phyloP scores from a whole-genome alignment of 1,140 invertebrate genomes.

The Drosophila repleta region DNA sequence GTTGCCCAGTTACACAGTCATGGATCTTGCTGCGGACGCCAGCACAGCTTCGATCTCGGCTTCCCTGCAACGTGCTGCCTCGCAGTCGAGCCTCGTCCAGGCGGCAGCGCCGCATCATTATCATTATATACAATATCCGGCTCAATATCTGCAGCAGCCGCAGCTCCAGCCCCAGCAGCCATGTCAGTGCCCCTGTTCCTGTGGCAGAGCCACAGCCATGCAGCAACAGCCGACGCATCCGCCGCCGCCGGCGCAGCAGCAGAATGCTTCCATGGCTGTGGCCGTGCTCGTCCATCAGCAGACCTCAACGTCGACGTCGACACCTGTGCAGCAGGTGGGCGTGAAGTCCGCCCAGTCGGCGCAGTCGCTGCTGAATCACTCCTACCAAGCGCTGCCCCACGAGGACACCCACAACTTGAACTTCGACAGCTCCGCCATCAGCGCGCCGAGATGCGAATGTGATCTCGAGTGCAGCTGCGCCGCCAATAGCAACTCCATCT shows the following conservation, averaged over 20 bases:
- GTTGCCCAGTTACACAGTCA: slow-evolving; percentile 12
- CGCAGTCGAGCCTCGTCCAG: slow-evolving; percentile 62
- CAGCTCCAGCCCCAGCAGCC: slow-evolving; percentile 43
- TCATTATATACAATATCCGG: slow-evolving; percentile 82
- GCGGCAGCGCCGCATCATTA: slow-evolving; percentile 67
- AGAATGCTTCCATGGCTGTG: slow-evolving; percentile 69
- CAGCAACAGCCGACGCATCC: slow-evolving; percentile 39
- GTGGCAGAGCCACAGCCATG: slow-evolving; percentile 53
- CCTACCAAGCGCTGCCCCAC: slow-evolving; percentile 72
- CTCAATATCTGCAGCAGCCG: slow-evolving; percentile 59
- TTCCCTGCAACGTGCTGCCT: slow-evolving; percentile 78
- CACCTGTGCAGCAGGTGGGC: slow-evolving; percentile 13
- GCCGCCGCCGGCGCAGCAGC: slow-evolving; percentile 38
- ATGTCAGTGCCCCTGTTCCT: slow-evolving; percentile 78
- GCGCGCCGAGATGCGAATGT: slow-evolving; percentile 63
- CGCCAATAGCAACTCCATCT: slow-evolving; percentile 14
- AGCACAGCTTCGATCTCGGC: slow-evolving; percentile 30
- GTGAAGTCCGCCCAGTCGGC: slow-evolving; percentile 69
- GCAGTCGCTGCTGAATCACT: slow-evolving; percentile 76
- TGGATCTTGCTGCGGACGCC: slow-evolving; percentile 11
- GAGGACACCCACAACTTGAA: slow-evolving; percentile 58
- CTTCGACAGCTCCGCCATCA: slow-evolving; percentile 53
- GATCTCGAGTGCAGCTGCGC: slow-evolving; percentile 75
- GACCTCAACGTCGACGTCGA: slow-evolving; percentile 22
- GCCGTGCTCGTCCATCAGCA: slow-evolving; percentile 77